Percentiles rank a stretch among this genome's conserved stretches.
Conservation (phyloP, 2,113 vertebrate species). For the Pollachius pollachius region DNA sequence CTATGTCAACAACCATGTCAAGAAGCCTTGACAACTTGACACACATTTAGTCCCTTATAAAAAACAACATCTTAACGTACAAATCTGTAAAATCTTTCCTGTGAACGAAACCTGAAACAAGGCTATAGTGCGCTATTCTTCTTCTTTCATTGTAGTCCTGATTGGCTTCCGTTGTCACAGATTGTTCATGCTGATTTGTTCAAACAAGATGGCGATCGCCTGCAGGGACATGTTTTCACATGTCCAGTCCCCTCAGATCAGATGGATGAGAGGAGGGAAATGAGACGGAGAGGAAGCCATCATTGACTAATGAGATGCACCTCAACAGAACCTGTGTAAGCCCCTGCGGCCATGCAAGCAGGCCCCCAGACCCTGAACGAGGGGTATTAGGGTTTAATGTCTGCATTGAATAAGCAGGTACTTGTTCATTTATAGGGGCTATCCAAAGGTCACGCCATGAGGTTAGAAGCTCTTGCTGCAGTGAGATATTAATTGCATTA, state of each 20-base stretch:
- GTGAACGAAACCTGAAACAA: too few relatives aligned
- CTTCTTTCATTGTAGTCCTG: too few relatives aligned
- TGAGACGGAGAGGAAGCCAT: constrained; percentile 38
- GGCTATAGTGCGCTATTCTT: too few relatives aligned
- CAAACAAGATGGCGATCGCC: not conserved
- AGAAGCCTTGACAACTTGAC: not conserved
- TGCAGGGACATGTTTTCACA: not conserved
- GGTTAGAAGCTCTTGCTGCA: constrained; percentile 36
- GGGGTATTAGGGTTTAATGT: constrained; percentile 56
- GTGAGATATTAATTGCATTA: constrained; percentile 36
- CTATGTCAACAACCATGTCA: too few relatives aligned
- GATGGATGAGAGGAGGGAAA: constrained; percentile 42
- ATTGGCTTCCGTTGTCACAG: too few relatives aligned
- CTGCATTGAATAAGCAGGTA: constrained; percentile 50
- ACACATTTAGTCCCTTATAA: too few relatives aligned
- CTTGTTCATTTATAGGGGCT: constrained; percentile 52
- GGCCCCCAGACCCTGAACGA: constrained; percentile 24
- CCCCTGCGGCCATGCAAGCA: constrained; percentile 39
- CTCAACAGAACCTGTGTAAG: constrained; percentile 33
- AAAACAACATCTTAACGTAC: too few relatives aligned
- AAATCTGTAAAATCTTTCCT: too few relatives aligned
- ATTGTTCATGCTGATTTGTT: too few relatives aligned
- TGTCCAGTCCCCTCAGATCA: constrained; percentile 34
- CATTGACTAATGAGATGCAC: constrained; percentile 48
- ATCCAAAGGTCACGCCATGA: constrained; percentile 55